Evolutionary conservation across 2,797 vertebrate genomes (phyloP), one percentile per base, ranked within the genome.

Genomic region (Lindbergichthys nudifrons): DNA sequence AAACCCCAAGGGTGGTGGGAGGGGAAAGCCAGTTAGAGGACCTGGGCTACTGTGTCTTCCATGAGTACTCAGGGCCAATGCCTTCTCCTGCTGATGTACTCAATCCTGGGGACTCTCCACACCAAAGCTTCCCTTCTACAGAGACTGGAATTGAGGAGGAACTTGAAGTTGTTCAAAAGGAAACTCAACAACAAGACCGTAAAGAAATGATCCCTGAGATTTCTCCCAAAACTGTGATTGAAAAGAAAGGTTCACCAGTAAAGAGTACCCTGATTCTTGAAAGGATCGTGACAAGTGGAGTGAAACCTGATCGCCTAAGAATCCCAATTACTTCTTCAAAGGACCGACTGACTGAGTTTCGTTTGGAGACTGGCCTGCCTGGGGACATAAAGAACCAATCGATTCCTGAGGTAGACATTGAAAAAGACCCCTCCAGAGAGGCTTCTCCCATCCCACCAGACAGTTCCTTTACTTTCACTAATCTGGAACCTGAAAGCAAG

Each of bases 41-140:
- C 61, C 67, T 96, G 57, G 96, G 97, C 19, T 97, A 97, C 76
- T 97, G 96, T 87, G 95, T 97, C 80, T 97, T 97, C 80, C 97
- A 91, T 78, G 97, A 98, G 70, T 97, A 96, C 84, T 95, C 94
- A 0, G 97, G 96, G 16, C 97, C 97, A 1, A 93, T 98, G 65
- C 97, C 97, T 30, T 98, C 97, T 15, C 97, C 97, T 12, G 97
- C 93, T 13, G 94, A 94, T 61, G 75, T 88, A 15, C 92, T 90
- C 21, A 93, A 88, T 78, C 87, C 92, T 5, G 86, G 81, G 10
- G 82, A 91, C 18, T 79, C 88, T 61, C 80, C 88, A 2, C 81
- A 85, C 41, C 88, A 87, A 56, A 18, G 1, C 57, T 93, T 92
- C 41, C 87, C 90, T 32, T 83, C 89, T 5, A 26, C 79, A 42